Percentiles rank a stretch among this genome's conserved stretches.
These are phyloP conservation scores for Corvus moneduloides DNA, from an alignment of 2,113 vertebrate species.

Conservation along the genomic window DNA sequence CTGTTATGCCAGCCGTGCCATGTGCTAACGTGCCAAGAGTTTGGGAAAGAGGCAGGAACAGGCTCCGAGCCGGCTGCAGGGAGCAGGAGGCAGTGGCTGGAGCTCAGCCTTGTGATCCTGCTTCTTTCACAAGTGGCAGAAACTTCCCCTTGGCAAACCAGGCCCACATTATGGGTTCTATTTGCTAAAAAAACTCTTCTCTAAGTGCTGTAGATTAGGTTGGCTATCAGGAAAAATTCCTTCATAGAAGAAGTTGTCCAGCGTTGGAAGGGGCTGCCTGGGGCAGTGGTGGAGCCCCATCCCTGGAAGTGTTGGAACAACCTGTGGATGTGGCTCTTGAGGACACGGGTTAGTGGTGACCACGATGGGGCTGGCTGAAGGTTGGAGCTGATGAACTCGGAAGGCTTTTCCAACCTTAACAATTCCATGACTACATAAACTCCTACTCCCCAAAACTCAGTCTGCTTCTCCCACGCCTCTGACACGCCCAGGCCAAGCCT, in stretches of 20 bases:
- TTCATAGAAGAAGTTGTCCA: not conserved
- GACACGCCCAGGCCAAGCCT: not conserved
- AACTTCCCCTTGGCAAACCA: not conserved
- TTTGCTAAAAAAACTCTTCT: not conserved
- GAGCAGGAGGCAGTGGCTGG: not conserved
- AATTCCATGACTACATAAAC: not conserved
- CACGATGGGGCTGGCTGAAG: fast-evolving
- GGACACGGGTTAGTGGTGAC: not conserved
- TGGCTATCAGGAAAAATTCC: not conserved
- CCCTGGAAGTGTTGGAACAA: not conserved
- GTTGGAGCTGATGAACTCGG: not conserved
- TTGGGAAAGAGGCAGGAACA: not conserved
- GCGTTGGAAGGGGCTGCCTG: not conserved
- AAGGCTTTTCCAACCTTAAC: not conserved
- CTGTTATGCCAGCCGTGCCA: fast-evolving
- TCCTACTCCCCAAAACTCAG: not conserved
- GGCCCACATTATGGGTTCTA: fast-evolving
- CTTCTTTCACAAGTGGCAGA: not conserved
- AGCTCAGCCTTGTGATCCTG: not conserved
- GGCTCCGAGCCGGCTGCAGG: fast-evolving
- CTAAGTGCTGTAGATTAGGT: not conserved
- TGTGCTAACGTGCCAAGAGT: not conserved
- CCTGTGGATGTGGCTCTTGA: not conserved
- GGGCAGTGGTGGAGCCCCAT: not conserved
- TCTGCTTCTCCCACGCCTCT: not conserved